Evolutionary conservation across 2,888 invertebrate species (phyloP), one percentile per base, ranked within the genome.

Genomic region (Ecliptopera silaceata): DNA sequence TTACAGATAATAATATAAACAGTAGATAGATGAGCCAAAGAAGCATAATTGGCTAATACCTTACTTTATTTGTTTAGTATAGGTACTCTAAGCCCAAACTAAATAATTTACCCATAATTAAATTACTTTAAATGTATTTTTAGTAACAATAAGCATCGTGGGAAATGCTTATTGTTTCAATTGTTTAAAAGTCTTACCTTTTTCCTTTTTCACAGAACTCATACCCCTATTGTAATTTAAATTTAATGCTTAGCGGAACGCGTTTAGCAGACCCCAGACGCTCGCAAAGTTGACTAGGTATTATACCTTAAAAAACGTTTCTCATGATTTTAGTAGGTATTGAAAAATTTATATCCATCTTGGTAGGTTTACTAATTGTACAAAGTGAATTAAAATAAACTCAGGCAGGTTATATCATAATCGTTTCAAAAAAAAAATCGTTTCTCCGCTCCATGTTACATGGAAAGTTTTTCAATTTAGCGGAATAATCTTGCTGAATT

Each of bases 181-280:
- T 31, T 36, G 8, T 15, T 36, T 36, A n/a, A 6, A 15, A 36
- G 44, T 1, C n/a, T n/a, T 22, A 39, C 15, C 18, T 34, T 39
- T 44, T 49, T 44, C 18, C 41, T 18, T 39, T 50, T 31, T 22
- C 13, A 15, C 42, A 18, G 17, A 13, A 26, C 18, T 43, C 29
- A 26, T 22, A 11, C 48, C 48, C 44, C 20, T 15, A 52, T 53
- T 38, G 45, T 46, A 54, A 58, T 54, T 49, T 59, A 38, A 26
- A 46, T 8, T 59, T 54, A 54, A n/a, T 54, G 41, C 54, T 41
- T 38, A 46, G 49, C 50, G 58, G 49, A 59, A 59, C 59, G 13
- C 31, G 50, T 56, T 56, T 6, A 59, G 42, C 50, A 59, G 54
- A 47, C 46, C 59, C 54, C 59, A 59, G 54, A 43, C 50, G 22